These are phyloP conservation scores for Minunthozetes semirufus DNA, from an alignment of 2,888 invertebrate species.

Conservation along the genomic window DNA sequence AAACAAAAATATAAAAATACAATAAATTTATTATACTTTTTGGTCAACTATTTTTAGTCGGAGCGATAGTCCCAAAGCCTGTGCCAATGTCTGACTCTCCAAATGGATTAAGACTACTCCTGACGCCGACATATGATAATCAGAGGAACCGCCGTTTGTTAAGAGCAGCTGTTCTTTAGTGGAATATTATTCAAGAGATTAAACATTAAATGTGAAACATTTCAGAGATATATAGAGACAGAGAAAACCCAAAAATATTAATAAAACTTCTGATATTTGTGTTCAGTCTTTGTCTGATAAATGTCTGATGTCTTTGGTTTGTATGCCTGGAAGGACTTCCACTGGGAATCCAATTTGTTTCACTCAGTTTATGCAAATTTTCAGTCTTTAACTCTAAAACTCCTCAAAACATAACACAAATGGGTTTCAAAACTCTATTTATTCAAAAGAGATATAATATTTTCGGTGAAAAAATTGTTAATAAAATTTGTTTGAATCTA, in stretches of 20 bases:
- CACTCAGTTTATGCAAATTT: no score
- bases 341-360: not conserved
- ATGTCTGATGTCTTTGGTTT: not conserved
- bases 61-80: no score
- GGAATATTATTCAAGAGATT: constrained; percentile 2
- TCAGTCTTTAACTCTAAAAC: no score
- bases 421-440: no score
- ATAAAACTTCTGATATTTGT: not conserved
- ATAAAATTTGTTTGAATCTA: no score
- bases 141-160: not conserved
- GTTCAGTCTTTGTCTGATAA: not conserved
- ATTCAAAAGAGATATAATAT: no score
- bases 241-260: not conserved
- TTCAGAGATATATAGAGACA: not conserved
- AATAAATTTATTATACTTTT: no score
- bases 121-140: not conserved
- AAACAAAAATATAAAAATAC: no score
- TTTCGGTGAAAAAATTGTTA: no score
- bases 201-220: not conserved
- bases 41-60: no score
- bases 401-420: no score
- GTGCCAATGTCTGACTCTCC: no score
- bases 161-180: not conserved
- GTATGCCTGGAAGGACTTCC: not conserved
- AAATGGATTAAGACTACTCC: not conserved